Evolutionary conservation across 2,888 invertebrate genomes (phyloP), one percentile per base, ranked within the genome.

Genomic region (Hemicrepidius hirtus): DNA sequence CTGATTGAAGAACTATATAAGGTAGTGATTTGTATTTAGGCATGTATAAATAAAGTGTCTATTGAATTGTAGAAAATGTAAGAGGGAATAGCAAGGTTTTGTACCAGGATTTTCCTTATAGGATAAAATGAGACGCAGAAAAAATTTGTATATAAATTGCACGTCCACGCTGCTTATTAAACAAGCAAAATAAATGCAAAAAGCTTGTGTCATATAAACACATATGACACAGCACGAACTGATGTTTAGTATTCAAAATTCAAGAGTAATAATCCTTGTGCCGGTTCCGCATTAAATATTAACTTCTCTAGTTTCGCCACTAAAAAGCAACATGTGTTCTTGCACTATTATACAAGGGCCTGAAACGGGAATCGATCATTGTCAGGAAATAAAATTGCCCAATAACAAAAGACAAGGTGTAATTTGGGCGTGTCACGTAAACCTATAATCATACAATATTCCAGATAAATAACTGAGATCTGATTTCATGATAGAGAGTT

Each of bases 371-470:
- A 62, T 62, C 62, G 46, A 62, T 62, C 62, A 62, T 46, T 62
- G 62, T 62, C 62, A 62, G 62, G 46, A 62, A 62, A 62, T 62
- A 46, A 57, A 53, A 57, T 37, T 57, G 57, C 57, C 57, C 57
- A 57, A 57, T 57, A 57, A 57, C 37, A 57, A 53, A 37, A 57
- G 57, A 57, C 57, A 57, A 57, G 57, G 57, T 57, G 57, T 57
- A 57, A 57, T 57, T 57, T 57, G 57, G 57, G 57, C 57, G 57
- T 57, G 57, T 40, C 57, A 37, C 57, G 57, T 57, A 57, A 57
- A 57, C 57, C 57, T 37, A 57, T 57, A 57, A 57, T 57, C 57
- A 57, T 57, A 37, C 57, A 57, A 57, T 57, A 57, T 57, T 40
- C 57, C 57, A 37, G 35, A 37, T 57, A 57, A 57, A 57, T 57